A percentile compares a stretch with the other conserved stretches of the same genome.
These are phyloP conservation scores for Trachops cirrhosus DNA, from an alignment of 2,797 vertebrate genomes.

Conservation along the genomic window DNA sequence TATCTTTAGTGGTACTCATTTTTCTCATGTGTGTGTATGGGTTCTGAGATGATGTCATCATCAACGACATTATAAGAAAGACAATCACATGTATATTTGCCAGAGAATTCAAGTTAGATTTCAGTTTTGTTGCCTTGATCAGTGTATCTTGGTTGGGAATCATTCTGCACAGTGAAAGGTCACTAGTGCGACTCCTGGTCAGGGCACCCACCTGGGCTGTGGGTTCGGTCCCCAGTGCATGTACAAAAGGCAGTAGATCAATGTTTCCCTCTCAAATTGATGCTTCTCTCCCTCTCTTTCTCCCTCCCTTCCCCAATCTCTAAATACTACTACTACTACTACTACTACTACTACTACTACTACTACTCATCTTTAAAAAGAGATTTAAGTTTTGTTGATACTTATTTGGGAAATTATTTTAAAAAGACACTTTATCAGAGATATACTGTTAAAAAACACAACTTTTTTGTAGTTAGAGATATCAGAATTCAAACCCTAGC, in stretches of 20 bases:
- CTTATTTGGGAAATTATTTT: conserved; percentile 18
- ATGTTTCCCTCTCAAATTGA: no score
- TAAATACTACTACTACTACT: no score
- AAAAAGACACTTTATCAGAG: background rate
- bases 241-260: no score
- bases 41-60: background rate
- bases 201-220: no score
- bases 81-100: background rate
- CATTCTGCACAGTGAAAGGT: no score
- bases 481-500: background rate
- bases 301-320: no score
- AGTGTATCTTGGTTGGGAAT: no score
- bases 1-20: background rate
- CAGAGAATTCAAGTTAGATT: background rate
- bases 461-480: background rate
- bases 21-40: background rate
- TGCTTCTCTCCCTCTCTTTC: no score
- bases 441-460: background rate
- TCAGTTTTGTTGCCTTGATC: background rate
- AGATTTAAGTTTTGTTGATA: background rate
- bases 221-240: no score
- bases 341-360: no score
- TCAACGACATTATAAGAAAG: background rate
- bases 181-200: no score
- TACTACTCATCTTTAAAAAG: no score